Evolutionary conservation across 2,888 invertebrate genomes (phyloP).

Genomic region (Epistrophe eligans): DNA sequence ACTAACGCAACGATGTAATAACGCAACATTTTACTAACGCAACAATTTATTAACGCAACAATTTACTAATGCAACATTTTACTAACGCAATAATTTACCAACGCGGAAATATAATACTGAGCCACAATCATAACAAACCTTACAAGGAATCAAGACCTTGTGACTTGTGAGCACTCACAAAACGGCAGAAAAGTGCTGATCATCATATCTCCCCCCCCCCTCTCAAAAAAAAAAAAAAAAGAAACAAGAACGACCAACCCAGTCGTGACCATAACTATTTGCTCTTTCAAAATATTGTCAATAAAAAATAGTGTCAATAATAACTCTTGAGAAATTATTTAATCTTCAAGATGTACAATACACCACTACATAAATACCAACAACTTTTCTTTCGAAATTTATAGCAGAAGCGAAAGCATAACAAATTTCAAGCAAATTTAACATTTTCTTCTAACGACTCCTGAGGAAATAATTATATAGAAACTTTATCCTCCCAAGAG

Average conservation of each 20-base stretch:
- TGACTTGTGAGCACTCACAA: too few species aligned
- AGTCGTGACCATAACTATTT: not conserved
- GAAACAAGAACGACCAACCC: not conserved
- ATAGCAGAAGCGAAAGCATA: slow-evolving; percentile 25
- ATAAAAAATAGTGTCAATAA: not conserved
- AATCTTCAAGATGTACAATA: not conserved
- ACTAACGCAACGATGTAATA: too few species aligned
- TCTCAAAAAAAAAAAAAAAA: too few species aligned
- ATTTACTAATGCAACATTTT: too few species aligned
- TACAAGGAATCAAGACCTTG: too few species aligned
- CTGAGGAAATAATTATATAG: slow-evolving; percentile 50
- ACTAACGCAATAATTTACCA: too few species aligned
- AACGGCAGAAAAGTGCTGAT: too few species aligned
- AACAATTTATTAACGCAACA: too few species aligned
- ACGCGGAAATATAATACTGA: too few species aligned
- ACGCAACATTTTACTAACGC: too few species aligned
- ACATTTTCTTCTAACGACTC: not conserved
- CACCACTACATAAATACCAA: not conserved
- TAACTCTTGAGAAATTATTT: slow-evolving; percentile 9
- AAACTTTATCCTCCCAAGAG: slow-evolving; percentile 48
- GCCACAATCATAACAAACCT: too few species aligned
- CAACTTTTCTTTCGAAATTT: slow-evolving; percentile 16
- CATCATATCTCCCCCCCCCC: too few species aligned
- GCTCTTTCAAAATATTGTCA: not conserved
- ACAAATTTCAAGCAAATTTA: slow-evolving; percentile 45